Evolutionary conservation across 2,797 vertebrate species (phyloP).

Genomic region (Gastrophryne carolinensis): DNA sequence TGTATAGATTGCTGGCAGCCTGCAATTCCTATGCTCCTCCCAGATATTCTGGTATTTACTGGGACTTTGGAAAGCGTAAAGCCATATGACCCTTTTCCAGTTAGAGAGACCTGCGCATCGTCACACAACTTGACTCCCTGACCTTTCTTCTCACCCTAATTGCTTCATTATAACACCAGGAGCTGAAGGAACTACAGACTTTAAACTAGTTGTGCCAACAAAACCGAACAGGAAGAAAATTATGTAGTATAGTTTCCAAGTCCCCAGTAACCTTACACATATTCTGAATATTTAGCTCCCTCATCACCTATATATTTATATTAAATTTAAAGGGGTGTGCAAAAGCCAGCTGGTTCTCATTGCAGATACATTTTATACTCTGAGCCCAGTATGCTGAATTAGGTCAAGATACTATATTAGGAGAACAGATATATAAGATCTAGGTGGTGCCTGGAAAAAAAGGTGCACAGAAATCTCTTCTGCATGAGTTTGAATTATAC

Average conservation of each 20-base stretch:
- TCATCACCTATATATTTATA: no score
- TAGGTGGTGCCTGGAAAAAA: background rate
- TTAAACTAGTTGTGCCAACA: constrained; percentile 20
- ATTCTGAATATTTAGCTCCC: no score
- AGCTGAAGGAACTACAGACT: constrained; percentile 5
- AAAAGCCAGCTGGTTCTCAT: background rate
- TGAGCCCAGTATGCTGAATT: background rate
- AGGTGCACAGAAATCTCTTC: background rate
- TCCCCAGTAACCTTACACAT: background rate
- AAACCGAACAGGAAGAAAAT: constrained; percentile 12
- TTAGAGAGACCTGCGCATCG: constrained; percentile 40
- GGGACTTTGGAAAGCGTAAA: constrained; percentile 7
- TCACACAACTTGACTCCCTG: constrained; percentile 42
- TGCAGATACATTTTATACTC: background rate
- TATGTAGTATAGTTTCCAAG: background rate
- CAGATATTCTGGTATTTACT: constrained; percentile 33
- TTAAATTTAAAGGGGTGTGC: no score
- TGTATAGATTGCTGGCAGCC: background rate
- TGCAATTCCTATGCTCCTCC: background rate
- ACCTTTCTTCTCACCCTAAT: constrained; percentile 40
- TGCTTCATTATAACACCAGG: constrained; percentile 49
- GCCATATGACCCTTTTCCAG: constrained; percentile 41
- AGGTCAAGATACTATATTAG: background rate
- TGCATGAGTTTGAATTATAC: background rate
- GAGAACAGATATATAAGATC: background rate